Percentiles rank a stretch among this genome's conserved stretches.
Evolutionary conservation across 2,797 vertebrate species (phyloP).

Genomic region (Arctocebus calabarensis): DNA sequence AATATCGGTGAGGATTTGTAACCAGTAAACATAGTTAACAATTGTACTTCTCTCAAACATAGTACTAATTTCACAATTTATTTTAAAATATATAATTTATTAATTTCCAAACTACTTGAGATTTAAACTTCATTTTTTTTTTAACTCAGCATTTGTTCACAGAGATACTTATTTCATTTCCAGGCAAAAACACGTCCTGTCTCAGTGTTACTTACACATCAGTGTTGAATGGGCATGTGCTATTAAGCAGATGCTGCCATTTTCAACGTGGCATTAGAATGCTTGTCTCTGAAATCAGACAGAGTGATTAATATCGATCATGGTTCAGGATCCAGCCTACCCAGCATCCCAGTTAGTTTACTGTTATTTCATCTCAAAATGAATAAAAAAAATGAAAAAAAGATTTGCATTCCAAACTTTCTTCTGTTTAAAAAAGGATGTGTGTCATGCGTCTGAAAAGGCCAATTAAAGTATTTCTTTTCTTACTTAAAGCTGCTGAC

Average conservation of each 20-base stretch:
- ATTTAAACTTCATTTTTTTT: constrained; percentile 18
- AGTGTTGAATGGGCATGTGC: neutral
- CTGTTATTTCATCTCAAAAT: constrained; percentile 69
- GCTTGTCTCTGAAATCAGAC: constrained; percentile 61
- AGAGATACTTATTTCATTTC: neutral
- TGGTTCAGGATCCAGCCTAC: constrained; percentile 62
- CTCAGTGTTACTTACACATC: neutral
- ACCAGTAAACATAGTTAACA: neutral
- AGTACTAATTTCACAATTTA: constrained; percentile 3
- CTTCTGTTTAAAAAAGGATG: constrained; percentile 61
- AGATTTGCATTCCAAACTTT: constrained; percentile 47
- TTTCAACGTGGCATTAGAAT: neutral
- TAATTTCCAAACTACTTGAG: neutral
- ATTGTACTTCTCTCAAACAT: neutral
- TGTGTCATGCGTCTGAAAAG: constrained; percentile 51
- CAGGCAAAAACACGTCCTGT: neutral
- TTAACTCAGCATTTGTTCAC: neutral
- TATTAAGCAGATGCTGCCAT: constrained; percentile 64
- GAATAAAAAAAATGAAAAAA: constrained; percentile 43
- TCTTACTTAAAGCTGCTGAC: constrained; percentile 68
- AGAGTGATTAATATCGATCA: constrained; percentile 75
- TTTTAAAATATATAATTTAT: constrained; percentile 29
- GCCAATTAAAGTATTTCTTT: constrained; percentile 78
- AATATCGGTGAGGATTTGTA: neutral
- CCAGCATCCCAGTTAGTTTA: constrained; percentile 37